A percentile compares a stretch with the other conserved stretches of the same genome.
Evolutionary conservation across 2,888 invertebrate genomes (phyloP).

Genomic region (Mesopsocus fuscifrons): DNA sequence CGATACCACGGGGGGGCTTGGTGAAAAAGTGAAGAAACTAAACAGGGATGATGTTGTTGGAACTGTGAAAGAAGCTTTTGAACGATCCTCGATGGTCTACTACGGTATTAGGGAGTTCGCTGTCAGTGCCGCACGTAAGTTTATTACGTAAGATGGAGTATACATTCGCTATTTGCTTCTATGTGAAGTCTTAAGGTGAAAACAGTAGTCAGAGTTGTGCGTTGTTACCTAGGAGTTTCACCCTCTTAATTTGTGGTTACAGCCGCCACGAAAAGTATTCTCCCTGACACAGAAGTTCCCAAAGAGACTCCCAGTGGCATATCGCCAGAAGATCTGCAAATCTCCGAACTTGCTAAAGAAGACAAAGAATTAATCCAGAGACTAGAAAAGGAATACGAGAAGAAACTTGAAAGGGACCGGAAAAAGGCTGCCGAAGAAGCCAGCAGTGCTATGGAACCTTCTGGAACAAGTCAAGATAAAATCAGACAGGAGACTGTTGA

Average conservation of each 20-base stretch:
- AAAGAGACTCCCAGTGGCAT: background rate
- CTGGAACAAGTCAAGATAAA: background rate
- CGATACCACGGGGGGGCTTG: conserved; percentile 15
- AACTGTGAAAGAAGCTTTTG: conserved; percentile 35
- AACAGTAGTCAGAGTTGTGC: too few species aligned
- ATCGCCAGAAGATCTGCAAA: conserved; percentile 9
- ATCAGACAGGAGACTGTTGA: too few species aligned
- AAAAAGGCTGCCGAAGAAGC: conserved; percentile 9
- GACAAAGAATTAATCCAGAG: conserved; percentile 29
- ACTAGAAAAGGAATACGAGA: conserved; percentile 30
- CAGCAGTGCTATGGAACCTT: background rate
- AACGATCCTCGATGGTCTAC: conserved; percentile 46
- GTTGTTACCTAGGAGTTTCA: too few species aligned
- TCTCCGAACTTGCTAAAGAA: conserved; percentile 26
- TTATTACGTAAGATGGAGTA: too few species aligned
- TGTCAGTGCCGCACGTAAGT: conserved; percentile 20
- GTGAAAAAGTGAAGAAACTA: conserved; percentile 6
- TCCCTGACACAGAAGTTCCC: too few species aligned
- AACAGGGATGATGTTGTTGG: conserved; percentile 20
- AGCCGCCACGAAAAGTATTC: too few species aligned
- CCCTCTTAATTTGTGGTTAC: too few species aligned
- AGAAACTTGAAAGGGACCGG: conserved; percentile 19
- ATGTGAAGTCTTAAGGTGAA: too few species aligned
- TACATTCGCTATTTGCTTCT: conserved; percentile 1
- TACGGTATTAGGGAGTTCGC: conserved; percentile 47